Percentiles rank a stretch among this genome's conserved stretches.
Evolutionary conservation across 2,113 vertebrate species (phyloP).

Genomic region (Seriola quinqueradiata): DNA sequence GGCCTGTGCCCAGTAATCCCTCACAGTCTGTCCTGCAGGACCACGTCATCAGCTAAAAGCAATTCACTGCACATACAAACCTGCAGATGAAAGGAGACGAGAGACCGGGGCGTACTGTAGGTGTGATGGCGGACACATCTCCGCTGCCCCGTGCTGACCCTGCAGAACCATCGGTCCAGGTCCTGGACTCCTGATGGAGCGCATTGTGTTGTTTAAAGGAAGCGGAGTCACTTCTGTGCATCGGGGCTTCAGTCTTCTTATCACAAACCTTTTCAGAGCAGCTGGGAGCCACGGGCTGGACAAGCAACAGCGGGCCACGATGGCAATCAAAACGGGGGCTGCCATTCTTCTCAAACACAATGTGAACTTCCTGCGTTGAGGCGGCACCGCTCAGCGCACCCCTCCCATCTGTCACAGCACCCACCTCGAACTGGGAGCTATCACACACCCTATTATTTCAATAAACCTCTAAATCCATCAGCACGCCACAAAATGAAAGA

Average conservation of each 20-base stretch:
- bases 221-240: constrained; percentile 1
- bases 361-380: constrained; percentile 56
- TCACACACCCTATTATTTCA: background rate
- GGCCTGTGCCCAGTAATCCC: no score
- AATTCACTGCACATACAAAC: no score
- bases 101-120: background rate
- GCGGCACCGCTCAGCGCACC: background rate
- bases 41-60: no score
- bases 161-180: background rate
- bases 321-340: background rate
- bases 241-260: background rate
- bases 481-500: constrained; percentile 11
- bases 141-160: background rate
- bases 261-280: background rate
- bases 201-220: constrained; percentile 25
- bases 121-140: background rate
- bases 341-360: constrained; percentile 59
- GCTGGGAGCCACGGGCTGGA: background rate
- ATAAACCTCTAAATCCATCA: constrained; percentile 40
- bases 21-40: no score
- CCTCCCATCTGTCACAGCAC: constrained; percentile 5
- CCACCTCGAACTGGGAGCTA: background rate
- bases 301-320: background rate
- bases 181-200: background rate
- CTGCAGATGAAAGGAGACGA: background rate